Conservation (phyloP, 1,140 invertebrate species). For the Tetramorium alpestre region DNA sequence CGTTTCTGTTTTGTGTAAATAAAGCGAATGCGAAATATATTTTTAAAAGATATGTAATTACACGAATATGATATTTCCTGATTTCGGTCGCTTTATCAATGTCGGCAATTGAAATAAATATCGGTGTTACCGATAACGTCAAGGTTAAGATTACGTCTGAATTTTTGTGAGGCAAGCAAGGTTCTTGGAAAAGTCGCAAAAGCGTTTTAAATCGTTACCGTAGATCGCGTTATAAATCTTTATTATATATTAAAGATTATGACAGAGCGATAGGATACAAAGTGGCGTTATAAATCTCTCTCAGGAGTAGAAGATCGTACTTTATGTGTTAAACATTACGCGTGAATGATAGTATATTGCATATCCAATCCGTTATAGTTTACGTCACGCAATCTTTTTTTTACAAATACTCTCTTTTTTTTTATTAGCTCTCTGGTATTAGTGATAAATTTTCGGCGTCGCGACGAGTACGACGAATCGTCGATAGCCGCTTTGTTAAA, state of each 20-base stretch:
- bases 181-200: background rate
- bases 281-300: background rate
- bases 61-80: background rate
- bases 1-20: background rate
- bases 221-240: background rate
- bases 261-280: background rate
- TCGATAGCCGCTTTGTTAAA: background rate
- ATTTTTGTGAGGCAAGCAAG: background rate
- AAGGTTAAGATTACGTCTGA: slow-evolving; percentile 1
- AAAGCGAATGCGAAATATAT: background rate
- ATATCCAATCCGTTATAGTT: background rate
- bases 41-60: background rate
- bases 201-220: background rate
- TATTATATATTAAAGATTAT: slow-evolving; percentile 11
- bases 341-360: background rate
- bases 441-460: background rate
- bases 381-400: background rate
- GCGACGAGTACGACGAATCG: background rate
- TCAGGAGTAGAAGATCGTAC: background rate
- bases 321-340: background rate
- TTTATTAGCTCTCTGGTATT: background rate
- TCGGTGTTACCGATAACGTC: background rate
- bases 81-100: background rate
- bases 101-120: slow-evolving; percentile 31
- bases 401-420: background rate